These are phyloP conservation scores for Teleogryllus occipitalis DNA, from an alignment of 1,140 invertebrate species.

Conservation along the genomic window DNA sequence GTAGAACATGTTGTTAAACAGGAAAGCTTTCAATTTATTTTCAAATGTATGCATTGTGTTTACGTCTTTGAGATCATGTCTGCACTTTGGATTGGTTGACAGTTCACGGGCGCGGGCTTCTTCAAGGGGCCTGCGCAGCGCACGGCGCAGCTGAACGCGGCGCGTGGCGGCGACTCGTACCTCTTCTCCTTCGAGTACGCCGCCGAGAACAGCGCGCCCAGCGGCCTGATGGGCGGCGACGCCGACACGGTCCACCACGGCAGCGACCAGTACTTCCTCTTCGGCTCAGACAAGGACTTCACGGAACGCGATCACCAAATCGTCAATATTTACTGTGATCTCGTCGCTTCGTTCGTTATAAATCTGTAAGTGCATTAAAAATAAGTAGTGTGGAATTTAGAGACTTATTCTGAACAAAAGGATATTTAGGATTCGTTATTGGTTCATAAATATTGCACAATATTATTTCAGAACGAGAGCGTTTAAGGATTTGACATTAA, in stretches of 20 bases:
- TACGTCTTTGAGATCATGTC: too few relatives aligned
- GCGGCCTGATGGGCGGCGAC: neutral
- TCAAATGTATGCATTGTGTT: too few relatives aligned
- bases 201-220: neutral
- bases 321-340: neutral
- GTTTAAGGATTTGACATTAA: neutral
- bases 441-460: neutral
- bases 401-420: neutral
- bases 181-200: neutral
- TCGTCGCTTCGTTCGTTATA: neutral
- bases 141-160: neutral
- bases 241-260: neutral
- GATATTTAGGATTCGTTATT: neutral
- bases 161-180: neutral
- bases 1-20: too few relatives aligned
- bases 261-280: neutral
- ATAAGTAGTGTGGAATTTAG: neutral
- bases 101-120: neutral
- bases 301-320: neutral
- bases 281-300: neutral
- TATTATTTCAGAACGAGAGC: neutral
- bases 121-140: neutral
- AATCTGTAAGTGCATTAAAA: neutral
- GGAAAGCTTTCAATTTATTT: too few relatives aligned
- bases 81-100: too few relatives aligned